Base-by-base conservation (phyloP, 2,797 vertebrate species). In the Hippopotamyrus pictus region DNA sequence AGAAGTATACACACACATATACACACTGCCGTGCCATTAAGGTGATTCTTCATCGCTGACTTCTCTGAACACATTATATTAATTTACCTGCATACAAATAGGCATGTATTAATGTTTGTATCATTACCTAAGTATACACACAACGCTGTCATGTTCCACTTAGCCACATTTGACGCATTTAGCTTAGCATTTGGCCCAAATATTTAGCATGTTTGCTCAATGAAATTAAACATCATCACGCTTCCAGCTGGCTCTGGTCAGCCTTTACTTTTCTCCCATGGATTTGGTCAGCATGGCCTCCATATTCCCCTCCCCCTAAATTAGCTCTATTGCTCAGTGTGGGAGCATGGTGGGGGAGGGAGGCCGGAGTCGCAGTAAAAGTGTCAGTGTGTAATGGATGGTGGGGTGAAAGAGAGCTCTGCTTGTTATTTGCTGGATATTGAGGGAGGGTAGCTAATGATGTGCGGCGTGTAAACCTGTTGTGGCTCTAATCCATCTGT, bases 341-440 rank as follows among this genome's bases (percentile, higher is more conserved):
- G 92, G 91, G 87, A 91, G 92, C 88, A 82, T 79, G 90, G 33
- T 93, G 92, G 93, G 90, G 76, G 92, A 91, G 90, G 69, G 92
- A 91, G 91, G 92, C 91, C 92, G 91, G 91, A 91, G 90, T 92
- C 92, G 95, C 93, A 93, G 90, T 96, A 94, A 95, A 96, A 94
- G 90, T 94, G 95, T 96, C 96, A 95, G 93, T 90, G 92, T 90
- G 92, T 95, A 95, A 95, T 94, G 94, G 94, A 95, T 91, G 92
- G 91, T 92, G 93, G 90, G 86, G 92, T 92, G 94, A 94, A 89
- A 89, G 92, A 92, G 91, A 94, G 93, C 91, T 91, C 92, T 91
- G 88, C 90, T 93, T 94, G 94, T 94, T 96, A 95, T 94, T 95
- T 90, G 90, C 93, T 91, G 93, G 94, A 94, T 94, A 95, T 93